A percentile compares a stretch with the other conserved stretches of the same genome.
Evolutionary conservation across 2,888 invertebrate genomes (phyloP).

Genomic region (Cephus pulcher): DNA sequence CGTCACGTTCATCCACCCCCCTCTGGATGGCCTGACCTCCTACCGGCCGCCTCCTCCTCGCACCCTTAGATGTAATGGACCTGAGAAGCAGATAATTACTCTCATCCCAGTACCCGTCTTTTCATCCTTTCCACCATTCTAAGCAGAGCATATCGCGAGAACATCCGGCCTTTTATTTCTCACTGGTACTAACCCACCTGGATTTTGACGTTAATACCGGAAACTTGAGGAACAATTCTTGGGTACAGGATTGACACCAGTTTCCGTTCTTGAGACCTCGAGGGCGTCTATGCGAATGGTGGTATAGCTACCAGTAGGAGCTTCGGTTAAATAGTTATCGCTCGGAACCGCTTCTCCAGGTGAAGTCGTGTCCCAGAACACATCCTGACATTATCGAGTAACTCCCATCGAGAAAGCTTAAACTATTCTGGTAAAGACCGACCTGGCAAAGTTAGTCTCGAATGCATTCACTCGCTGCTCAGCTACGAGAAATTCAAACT

Average conservation of each 20-base stretch:
- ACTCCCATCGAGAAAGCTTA: neutral
- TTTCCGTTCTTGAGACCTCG: neutral
- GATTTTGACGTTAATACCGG: neutral
- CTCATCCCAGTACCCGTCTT: conserved; percentile 31
- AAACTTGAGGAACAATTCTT: neutral
- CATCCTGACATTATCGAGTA: neutral
- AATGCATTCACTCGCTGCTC: neutral
- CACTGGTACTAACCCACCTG: neutral
- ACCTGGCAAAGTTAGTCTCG: neutral
- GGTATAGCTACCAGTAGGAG: neutral
- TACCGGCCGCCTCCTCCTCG: conserved; percentile 6
- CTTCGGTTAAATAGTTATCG: neutral
- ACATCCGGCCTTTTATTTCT: neutral
- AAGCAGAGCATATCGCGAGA: neutral
- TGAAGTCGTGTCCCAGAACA: neutral
- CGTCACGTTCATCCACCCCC: conserved; percentile 53
- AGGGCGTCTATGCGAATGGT: neutral
- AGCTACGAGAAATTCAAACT: neutral
- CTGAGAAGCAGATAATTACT: conserved; percentile 60
- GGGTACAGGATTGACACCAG: neutral
- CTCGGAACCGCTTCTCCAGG: neutral
- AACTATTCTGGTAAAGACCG: neutral
- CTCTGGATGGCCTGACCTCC: conserved; percentile 24
- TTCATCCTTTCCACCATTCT: neutral
- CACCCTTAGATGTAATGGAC: conserved; percentile 52